phyloP scores from a whole-genome alignment of 92 coral and sea anemone genomes.

The Parazoanthus swiftii region DNA sequence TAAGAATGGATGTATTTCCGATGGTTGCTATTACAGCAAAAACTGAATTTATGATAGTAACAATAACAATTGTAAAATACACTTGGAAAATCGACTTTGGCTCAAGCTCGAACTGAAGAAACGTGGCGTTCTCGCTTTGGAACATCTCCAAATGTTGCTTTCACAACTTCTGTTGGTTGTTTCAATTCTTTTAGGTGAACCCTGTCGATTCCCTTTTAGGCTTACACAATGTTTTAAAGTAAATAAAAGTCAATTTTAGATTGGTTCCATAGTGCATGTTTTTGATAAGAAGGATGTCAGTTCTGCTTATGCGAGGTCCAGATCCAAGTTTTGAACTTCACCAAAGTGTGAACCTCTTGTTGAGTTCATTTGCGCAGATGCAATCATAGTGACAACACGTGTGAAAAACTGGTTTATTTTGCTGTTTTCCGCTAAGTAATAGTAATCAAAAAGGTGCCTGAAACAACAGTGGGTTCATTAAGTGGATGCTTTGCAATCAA shows the following conservation, averaged over 20 bases:
- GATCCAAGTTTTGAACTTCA: not conserved
- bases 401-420: not conserved
- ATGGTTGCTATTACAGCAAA: not conserved
- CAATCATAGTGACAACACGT: not conserved
- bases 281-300: no score
- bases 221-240: no score
- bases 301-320: not conserved
- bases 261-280: no score
- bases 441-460: not conserved
- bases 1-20: not conserved
- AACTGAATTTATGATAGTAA: not conserved
- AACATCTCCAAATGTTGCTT: not conserved
- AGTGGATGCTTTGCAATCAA: not conserved
- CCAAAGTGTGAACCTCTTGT: not conserved
- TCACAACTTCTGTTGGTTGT: not conserved
- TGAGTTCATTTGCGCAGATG: conserved; percentile 3
- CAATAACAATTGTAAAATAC: not conserved
- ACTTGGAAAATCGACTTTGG: not conserved
- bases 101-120: not conserved
- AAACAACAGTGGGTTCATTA: not conserved
- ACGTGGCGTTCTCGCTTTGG: not conserved
- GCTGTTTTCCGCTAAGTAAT: not conserved
- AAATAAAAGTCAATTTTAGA: no score
- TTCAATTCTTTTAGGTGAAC: not conserved
- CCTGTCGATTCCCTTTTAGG: not conserved